Base-by-base conservation (phyloP, 2,888 invertebrate species). In the Drosophila picticornis region DNA sequence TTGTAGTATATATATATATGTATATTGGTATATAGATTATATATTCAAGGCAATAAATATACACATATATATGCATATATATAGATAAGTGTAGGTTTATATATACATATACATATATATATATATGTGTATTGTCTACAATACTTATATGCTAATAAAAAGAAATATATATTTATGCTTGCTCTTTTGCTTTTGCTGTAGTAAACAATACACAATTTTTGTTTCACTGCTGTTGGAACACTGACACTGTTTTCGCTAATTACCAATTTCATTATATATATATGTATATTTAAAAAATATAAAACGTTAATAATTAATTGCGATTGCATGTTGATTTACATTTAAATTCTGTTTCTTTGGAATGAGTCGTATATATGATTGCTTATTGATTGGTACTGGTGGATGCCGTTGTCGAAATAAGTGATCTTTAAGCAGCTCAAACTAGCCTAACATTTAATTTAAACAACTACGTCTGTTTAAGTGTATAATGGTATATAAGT, bases 281-380 rank as follows among this genome's bases (percentile, higher is more conserved):
- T 4, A 58, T 22, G 32, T 55, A 32, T 51, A 29, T 53, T 34
- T 59, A 60, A 60, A 59, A 51, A 56, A 50, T 72, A 66, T 58
- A 25, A 74, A 60, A 72, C 48, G 40, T 48, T 53, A 63, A 70
- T 67, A 60, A 68, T 69, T 66, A 63, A 63, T 67, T 72, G 75
- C 72, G 56, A 75, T 69, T 67, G 74, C 74, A 74, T 73, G 57
- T 75, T 74, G 72, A 69, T 70, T 84, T 72, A 84, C 80, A 80
- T 86, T 88, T 81, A 88, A 89, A 83, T 90, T 89, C 83, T 87
- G 82, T 77, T 90, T 91, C 92, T 92, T 92, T 92, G 93, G 93
- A 92, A 92, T 92, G 93, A 92, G 92, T 91, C 91, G 91, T 91
- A 80, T 88, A 81, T 74, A 48, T 77, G 57, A 66, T 57, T 75